A percentile compares a stretch with the other conserved stretches of the same genome.
These are phyloP conservation scores for Motacilla tschutschensis DNA, from an alignment of 2,113 vertebrate genomes.

Conservation along the genomic window DNA sequence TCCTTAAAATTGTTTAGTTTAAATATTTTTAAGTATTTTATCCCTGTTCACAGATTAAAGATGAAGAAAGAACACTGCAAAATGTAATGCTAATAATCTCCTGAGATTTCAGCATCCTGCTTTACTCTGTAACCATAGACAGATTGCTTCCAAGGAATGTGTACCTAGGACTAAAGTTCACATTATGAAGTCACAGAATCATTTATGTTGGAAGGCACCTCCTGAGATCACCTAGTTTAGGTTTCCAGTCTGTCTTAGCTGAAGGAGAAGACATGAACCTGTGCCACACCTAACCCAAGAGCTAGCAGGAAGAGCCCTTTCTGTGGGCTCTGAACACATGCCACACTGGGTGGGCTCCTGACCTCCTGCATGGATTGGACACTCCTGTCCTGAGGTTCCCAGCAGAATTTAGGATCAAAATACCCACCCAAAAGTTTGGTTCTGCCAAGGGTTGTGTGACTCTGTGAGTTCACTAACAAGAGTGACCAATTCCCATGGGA, in stretches of 20 bases:
- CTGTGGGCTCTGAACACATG: background rate
- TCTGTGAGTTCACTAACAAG: background rate
- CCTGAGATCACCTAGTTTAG: background rate
- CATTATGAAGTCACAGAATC: background rate
- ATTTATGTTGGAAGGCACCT: background rate
- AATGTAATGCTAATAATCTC: background rate
- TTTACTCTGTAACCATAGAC: background rate
- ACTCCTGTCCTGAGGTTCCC: background rate
- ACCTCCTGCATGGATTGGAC: background rate
- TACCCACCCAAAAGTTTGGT: background rate
- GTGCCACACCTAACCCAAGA: background rate
- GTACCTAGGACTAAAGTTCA: background rate
- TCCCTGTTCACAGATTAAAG: background rate
- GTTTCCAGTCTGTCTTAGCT: background rate
- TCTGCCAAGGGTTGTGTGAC: background rate
- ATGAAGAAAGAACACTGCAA: background rate
- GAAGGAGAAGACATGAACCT: background rate
- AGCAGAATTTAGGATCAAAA: background rate
- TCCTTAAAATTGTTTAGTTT: background rate
- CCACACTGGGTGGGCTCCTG: fast-evolving
- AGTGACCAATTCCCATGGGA: background rate
- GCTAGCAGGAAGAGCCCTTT: background rate
- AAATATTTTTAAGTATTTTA: background rate
- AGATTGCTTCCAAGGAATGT: background rate
- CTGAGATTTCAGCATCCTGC: background rate